Evolutionary conservation across 2,888 invertebrate species (phyloP).

Genomic region (Leptinotarsa tumamoca): DNA sequence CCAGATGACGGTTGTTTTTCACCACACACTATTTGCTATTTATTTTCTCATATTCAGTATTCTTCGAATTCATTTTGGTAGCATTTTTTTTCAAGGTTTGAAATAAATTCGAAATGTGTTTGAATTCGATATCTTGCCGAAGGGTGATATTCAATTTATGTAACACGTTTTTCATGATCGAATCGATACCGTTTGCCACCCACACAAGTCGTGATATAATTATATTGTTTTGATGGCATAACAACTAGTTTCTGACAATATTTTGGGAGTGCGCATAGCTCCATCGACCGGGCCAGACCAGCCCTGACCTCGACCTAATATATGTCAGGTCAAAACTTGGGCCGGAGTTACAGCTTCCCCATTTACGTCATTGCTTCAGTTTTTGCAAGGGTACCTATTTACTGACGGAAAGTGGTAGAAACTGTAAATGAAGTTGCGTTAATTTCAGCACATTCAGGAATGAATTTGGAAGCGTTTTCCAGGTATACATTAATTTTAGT

Average conservation of each 20-base stretch:
- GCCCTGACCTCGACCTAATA: slow-evolving; percentile 65
- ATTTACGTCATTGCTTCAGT: slow-evolving; percentile 5
- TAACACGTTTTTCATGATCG: not conserved
- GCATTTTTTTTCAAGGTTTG: not conserved
- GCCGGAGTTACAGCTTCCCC: slow-evolving; percentile 27
- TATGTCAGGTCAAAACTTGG: slow-evolving; percentile 57
- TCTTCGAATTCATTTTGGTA: too few relatives aligned
- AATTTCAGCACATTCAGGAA: not conserved
- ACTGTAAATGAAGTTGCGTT: not conserved
- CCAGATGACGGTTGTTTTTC: too few relatives aligned
- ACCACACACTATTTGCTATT: too few relatives aligned
- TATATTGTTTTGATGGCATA: slow-evolving; percentile 18
- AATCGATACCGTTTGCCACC: not conserved
- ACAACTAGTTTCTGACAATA: slow-evolving; percentile 25
- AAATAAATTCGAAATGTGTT: not conserved
- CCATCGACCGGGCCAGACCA: slow-evolving; percentile 62
- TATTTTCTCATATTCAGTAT: too few relatives aligned
- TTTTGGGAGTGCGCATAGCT: slow-evolving; percentile 56
- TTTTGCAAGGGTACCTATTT: slow-evolving; percentile 10
- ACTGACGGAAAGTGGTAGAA: not conserved
- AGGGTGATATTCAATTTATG: not conserved
- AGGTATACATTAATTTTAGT: too few relatives aligned
- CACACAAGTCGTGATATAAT: slow-evolving; percentile 9
- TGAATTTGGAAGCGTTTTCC: not conserved
- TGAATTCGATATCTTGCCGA: not conserved